Conservation (phyloP, 2,888 invertebrate species). For the Bombylius major region DNA sequence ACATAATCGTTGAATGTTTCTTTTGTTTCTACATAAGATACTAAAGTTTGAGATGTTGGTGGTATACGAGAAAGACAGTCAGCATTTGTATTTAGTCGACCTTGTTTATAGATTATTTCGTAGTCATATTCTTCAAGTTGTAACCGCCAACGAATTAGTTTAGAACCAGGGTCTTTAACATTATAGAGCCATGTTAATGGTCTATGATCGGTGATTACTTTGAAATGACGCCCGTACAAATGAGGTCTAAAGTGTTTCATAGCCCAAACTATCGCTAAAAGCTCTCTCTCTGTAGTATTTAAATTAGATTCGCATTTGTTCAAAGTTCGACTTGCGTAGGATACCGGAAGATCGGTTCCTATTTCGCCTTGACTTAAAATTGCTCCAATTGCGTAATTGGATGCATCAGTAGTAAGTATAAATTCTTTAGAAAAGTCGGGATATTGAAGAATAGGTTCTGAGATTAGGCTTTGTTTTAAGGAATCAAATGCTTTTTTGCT, state of each 20-base stretch:
- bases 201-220: slow-evolving; percentile 20
- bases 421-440: background rate
- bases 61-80: slow-evolving; percentile 20
- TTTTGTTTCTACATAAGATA: too few species aligned
- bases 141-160: slow-evolving; percentile 19
- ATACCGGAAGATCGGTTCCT: background rate
- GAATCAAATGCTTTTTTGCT: background rate
- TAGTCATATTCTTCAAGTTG: slow-evolving; percentile 20
- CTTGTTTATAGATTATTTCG: slow-evolving; percentile 17
- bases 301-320: slow-evolving; percentile 1
- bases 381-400: background rate
- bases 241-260: slow-evolving; percentile 19
- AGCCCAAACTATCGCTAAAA: slow-evolving; percentile 16
- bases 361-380: background rate
- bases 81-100: slow-evolving; percentile 18
- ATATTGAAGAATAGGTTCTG: slow-evolving; percentile 1
- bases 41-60: background rate
- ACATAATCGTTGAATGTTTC: too few species aligned
- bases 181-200: slow-evolving; percentile 17
- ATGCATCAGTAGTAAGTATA: background rate
- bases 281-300: slow-evolving; percentile 10
- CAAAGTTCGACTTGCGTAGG: background rate
- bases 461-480: slow-evolving; percentile 1
- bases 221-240: slow-evolving; percentile 19
- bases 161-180: slow-evolving; percentile 16